Conservation (phyloP, 1,140 invertebrate genomes). For the Diorhabda carinulata region DNA sequence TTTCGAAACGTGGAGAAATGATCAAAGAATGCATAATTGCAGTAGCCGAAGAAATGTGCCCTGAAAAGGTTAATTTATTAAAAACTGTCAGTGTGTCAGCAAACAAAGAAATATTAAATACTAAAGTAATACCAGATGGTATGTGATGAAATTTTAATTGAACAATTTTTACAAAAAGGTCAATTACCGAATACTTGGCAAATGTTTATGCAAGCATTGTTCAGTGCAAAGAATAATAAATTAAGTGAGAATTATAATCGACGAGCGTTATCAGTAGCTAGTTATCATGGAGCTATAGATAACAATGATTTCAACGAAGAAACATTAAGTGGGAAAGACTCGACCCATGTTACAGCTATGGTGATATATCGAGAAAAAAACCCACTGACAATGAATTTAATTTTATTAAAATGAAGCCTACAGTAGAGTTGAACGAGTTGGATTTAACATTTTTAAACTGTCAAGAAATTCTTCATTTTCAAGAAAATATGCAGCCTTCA, state of each 20-base stretch:
- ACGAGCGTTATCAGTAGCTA: conserved; percentile 22
- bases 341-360: conserved; percentile 24
- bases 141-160: no score
- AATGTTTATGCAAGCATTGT: not conserved
- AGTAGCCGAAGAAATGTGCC: no score
- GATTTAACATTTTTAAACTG: conserved; percentile 24
- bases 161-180: no score
- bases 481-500: conserved; percentile 7
- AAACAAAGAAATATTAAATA: no score
- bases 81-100: no score
- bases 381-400: conserved; percentile 10
- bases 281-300: conserved; percentile 27
- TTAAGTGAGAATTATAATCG: conserved; percentile 9
- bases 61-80: no score
- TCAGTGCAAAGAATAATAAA: conserved; percentile 7
- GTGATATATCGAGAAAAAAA: conserved; percentile 22
- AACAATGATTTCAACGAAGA: conserved; percentile 27
- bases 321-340: conserved; percentile 25
- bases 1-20: no score
- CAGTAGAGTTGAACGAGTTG: conserved; percentile 10
- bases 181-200: not conserved
- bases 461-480: conserved; percentile 21
- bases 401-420: conserved; percentile 22
- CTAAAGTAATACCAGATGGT: no score
- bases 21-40: no score